phyloP scores from a whole-genome alignment of 1,140 invertebrate genomes.

The Myzus persicae region DNA sequence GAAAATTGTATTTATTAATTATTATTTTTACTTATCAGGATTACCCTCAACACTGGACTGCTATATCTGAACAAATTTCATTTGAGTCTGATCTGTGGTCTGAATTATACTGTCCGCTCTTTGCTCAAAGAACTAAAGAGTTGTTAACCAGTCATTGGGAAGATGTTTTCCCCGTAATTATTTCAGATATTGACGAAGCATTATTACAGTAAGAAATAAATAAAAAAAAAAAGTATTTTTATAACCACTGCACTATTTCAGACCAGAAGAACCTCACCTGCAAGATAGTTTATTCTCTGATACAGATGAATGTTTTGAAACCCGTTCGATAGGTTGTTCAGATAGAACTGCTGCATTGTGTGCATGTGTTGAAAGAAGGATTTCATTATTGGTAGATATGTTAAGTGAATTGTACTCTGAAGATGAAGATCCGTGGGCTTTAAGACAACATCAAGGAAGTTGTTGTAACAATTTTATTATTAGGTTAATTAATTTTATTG shows the following conservation, averaged over 20 bases:
- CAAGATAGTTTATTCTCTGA: slow-evolving; percentile 53
- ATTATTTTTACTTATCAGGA: neutral
- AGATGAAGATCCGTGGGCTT: slow-evolving; percentile 46
- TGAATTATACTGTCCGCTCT: slow-evolving; percentile 51
- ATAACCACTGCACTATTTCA: neutral
- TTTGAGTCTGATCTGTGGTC: slow-evolving; percentile 41
- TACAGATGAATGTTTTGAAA: slow-evolving; percentile 42
- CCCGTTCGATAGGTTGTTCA: slow-evolving; percentile 47
- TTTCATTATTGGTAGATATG: slow-evolving; percentile 2
- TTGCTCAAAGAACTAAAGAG: slow-evolving; percentile 51
- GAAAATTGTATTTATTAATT: neutral
- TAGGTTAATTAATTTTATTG: neutral
- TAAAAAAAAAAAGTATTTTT: neutral
- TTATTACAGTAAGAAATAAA: slow-evolving; percentile 31
- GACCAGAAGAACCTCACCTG: slow-evolving; percentile 9
- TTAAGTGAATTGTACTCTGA: slow-evolving; percentile 27
- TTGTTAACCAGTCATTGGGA: slow-evolving; percentile 46
- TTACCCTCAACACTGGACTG: slow-evolving; percentile 45
- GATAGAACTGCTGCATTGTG: slow-evolving; percentile 40
- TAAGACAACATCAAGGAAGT: slow-evolving; percentile 29
- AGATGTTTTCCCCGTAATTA: slow-evolving; percentile 24
- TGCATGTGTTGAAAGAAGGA: slow-evolving; percentile 42
- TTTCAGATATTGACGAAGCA: slow-evolving; percentile 29
- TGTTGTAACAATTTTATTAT: slow-evolving; percentile 47
- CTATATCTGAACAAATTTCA: slow-evolving; percentile 37